Evolutionary conservation across 2,888 invertebrate species (phyloP).

Genomic region (Teleogryllus oceanicus): DNA sequence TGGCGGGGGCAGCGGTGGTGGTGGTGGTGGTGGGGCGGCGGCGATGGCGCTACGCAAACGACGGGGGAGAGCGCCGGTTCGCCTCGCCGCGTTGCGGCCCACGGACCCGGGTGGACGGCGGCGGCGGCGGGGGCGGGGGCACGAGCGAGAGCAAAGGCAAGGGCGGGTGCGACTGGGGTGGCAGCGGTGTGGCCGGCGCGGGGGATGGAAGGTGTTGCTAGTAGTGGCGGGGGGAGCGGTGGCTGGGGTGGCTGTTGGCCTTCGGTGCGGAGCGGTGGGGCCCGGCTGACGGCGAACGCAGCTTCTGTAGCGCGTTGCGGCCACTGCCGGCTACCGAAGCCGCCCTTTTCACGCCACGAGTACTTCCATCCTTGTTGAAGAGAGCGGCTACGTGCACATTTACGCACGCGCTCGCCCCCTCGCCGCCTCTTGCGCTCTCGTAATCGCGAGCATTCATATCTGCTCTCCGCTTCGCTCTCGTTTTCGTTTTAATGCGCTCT

Average conservation of each 20-base stretch:
- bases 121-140: neutral
- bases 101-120: neutral
- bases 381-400: too few relatives aligned
- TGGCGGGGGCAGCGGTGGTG: neutral
- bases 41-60: neutral
- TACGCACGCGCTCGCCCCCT: too few relatives aligned
- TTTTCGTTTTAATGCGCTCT: too few relatives aligned
- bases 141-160: neutral
- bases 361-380: too few relatives aligned
- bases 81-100: neutral
- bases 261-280: too few relatives aligned
- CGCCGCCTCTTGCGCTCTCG: too few relatives aligned
- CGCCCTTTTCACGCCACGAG: too few relatives aligned
- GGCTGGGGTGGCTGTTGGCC: neutral
- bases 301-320: too few relatives aligned
- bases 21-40: neutral
- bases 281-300: too few relatives aligned
- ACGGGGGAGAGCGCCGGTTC: neutral
- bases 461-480: too few relatives aligned
- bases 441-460: too few relatives aligned
- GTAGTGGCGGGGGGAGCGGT: neutral
- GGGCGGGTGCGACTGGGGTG: neutral
- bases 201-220: neutral
- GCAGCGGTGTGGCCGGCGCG: neutral
- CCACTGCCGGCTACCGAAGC: too few relatives aligned